Evolutionary conservation across 2,113 vertebrate species (phyloP), one percentile per base, ranked within the genome.

Genomic region (Salvelinus fontinalis): DNA sequence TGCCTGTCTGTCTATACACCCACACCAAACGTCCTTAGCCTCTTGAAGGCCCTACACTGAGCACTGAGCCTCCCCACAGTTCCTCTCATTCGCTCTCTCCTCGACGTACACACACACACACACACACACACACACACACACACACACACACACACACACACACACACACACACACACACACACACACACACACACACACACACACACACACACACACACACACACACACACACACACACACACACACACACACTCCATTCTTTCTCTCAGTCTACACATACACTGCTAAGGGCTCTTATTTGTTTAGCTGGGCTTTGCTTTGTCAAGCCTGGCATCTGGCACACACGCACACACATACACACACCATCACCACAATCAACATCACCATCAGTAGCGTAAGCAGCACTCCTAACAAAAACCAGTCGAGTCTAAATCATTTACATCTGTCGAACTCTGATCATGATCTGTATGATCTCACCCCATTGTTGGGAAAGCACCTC

Each of bases 231-330:
- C 31, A 34, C 34, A 34, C 9, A 44, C 39, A 44, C 2, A 44
- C 39, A 44, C 8, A 29, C 67, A 67, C 65, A 26, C 27, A 20
- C 31, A 27, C 67, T n/a, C 13, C 39, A 70, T 24, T 70, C 68
- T 49, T 20, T 62, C 59, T 62, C n/a, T 62, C 7, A 13, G 59
- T 3, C 66, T 34, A 11, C 65, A 26, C 27, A 26, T 26, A 68
- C 67, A 16, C 67, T 68, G 34, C 68, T 70, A 39, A 49, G 39
- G 70, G 22, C 44, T 73, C 73, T 79, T 78, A 81, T 81, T 78
- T 74, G 74, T 84, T 88, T 86, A 79, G 79, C 72, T 70, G 65
- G 72, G 82, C 69, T 79, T 75, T 79, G 65, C 71, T 73, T 71
- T 83, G 76, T 78, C 64, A 31, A 18, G 26, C 39, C 73, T 39